Evolutionary conservation across 2,797 vertebrate species (phyloP).

Genomic region (Cichlasoma orientale): DNA sequence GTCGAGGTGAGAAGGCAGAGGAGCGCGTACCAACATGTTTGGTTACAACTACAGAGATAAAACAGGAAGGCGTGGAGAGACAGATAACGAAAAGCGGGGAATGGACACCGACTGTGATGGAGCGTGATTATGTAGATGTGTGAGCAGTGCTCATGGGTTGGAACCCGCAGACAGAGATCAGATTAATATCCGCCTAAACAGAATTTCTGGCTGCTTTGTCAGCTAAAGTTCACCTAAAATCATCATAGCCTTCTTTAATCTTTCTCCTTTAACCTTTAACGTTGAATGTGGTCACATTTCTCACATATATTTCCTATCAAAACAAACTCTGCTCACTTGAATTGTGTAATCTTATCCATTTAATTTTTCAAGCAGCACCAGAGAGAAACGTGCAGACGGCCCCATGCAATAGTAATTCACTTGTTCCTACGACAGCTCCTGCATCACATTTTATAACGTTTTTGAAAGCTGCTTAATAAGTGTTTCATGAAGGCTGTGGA

Average conservation of each 20-base stretch:
- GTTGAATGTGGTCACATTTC: neutral
- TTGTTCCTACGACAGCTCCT: too few species aligned
- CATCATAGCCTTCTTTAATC: neutral
- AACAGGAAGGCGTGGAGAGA: conserved; percentile 20
- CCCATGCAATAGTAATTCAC: neutral
- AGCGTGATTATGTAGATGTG: conserved; percentile 7
- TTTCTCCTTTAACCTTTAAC: neutral
- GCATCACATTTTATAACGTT: neutral
- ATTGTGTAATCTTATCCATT: neutral
- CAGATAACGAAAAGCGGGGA: conserved; percentile 27
- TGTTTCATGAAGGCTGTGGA: neutral
- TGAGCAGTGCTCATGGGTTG: neutral
- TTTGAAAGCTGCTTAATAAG: neutral
- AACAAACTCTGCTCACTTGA: neutral
- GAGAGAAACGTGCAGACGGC: neutral
- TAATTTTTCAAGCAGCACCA: neutral
- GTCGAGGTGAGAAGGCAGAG: neutral
- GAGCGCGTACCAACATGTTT: conserved; percentile 27
- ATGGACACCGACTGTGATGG: neutral
- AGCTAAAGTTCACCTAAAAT: conserved; percentile 18
- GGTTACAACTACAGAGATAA: conserved; percentile 30
- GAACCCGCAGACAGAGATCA: conserved; percentile 26
- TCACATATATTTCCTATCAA: neutral
- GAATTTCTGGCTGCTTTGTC: conserved; percentile 31
- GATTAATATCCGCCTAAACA: conserved; percentile 1